Evolutionary conservation across 2,888 invertebrate genomes (phyloP), one percentile per base, ranked within the genome.

Genomic region (Harpalus rubripes): DNA sequence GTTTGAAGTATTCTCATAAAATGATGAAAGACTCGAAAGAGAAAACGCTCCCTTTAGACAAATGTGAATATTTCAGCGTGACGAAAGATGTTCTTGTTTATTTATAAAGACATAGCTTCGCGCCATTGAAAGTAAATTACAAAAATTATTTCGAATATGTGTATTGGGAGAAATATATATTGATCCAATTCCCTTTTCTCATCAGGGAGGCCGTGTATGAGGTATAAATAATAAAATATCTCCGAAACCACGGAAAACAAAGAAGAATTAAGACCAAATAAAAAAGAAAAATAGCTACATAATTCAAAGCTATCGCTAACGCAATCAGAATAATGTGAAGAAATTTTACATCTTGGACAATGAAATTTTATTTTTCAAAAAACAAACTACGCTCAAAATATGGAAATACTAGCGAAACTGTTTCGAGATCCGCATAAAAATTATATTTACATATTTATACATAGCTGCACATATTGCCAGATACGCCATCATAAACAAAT

Each of bases 221-320:
- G 58, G 78, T 78, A 58, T 78, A 78, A 78, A 78, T 78, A 78
- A 78, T 78, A 78, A 58, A 78, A 78, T n/a, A 78, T 22, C 56
- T 26, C 56, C 58, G 61, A 80, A 80, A 39, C 61, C 39, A 41
- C 39, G 61, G 61, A 61, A 58, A 59, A 80, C 80, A 80, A 80
- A 32, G 44, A 12, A 58, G 61, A 80, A 80, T 80, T 80, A 61
- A 61, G 80, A 61, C 16, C 61, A 80, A 78, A 78, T 78, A 78
- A 78, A 80, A 61, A 80, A 80, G 80, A 80, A 41, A 61, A 80
- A 80, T 61, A 80, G 39, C 18, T 61, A 61, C 80, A 80, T 80
- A 61, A 61, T 80, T 61, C 44, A 80, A 39, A 15, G 18, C 26
- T 80, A 80, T 80, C 61, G 80, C 61, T 10, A 7, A 16, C 7